Conservation (phyloP, 2,113 vertebrate genomes). For the Charina bottae region DNA sequence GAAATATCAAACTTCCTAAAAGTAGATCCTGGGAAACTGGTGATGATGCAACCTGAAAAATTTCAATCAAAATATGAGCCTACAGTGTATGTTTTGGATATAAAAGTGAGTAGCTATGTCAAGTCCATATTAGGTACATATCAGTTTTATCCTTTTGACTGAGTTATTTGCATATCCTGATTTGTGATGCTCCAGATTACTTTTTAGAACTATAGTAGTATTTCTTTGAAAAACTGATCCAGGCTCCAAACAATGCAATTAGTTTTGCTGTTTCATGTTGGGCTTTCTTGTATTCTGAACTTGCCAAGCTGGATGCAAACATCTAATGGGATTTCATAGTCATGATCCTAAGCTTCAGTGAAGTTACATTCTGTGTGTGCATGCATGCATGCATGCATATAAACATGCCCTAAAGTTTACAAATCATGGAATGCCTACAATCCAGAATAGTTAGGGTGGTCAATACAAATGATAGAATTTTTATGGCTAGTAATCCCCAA, state of each 20-base stretch:
- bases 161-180: not conserved
- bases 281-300: not conserved
- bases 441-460: not conserved
- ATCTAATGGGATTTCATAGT: not conserved
- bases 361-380: not conserved
- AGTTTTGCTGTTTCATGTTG: not conserved
- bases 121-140: not conserved
- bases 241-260: not conserved
- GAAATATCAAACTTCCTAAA: slow-evolving; percentile 88
- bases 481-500: not conserved
- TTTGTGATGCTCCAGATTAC: not conserved
- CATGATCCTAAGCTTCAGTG: not conserved
- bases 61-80: slow-evolving; percentile 90
- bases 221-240: too few relatives aligned
- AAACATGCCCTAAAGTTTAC: not conserved
- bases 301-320: not conserved
- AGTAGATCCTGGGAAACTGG: slow-evolving; percentile 79
- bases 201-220: not conserved
- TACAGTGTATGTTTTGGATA: slow-evolving; percentile 73
- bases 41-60: slow-evolving; percentile 89
- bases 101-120: slow-evolving; percentile 77
- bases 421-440: not conserved
- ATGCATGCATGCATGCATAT: not conserved
- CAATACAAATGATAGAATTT: not conserved
- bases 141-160: not conserved